A percentile compares a stretch with the other conserved stretches of the same genome.
Evolutionary conservation across 2,113 vertebrate species (phyloP).

Genomic region (Pterocles orientalis): DNA sequence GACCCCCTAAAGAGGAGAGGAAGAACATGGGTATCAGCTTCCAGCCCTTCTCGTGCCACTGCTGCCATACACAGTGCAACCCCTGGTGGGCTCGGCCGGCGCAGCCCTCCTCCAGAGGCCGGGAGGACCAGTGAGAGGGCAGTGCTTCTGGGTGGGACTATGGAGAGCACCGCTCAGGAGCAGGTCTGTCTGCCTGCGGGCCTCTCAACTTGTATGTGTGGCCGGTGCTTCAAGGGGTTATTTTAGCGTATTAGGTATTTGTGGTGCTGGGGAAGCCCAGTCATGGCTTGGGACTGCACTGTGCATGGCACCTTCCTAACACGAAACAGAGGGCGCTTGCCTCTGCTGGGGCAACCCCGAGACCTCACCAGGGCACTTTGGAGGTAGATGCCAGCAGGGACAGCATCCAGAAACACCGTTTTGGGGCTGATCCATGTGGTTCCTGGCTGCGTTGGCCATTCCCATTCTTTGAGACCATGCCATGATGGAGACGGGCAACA

Average conservation of each 20-base stretch:
- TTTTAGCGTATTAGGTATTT: no score
- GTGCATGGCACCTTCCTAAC: fast-evolving
- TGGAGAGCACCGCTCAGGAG: background rate
- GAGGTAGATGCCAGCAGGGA: background rate
- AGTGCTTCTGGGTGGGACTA: background rate
- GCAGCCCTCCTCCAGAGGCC: background rate
- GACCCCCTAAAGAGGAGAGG: background rate
- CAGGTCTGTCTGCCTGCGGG: background rate
- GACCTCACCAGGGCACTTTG: background rate
- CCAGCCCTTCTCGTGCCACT: background rate
- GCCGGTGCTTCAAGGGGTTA: background rate
- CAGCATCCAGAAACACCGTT: background rate
- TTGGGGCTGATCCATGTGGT: background rate
- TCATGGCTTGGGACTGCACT: background rate
- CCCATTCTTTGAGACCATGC: background rate
- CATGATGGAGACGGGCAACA: background rate
- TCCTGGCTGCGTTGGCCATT: background rate
- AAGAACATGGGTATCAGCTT: background rate
- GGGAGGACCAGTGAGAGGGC: no score
- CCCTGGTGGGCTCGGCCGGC: fast-evolving
- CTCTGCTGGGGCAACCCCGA: background rate
- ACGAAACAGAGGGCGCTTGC: fast-evolving
- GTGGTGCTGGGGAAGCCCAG: background rate
- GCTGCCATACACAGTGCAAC: fast-evolving
- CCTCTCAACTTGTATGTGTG: no score